Conservation (phyloP, 2,888 invertebrate species). For the Drosophila kokeensis region DNA sequence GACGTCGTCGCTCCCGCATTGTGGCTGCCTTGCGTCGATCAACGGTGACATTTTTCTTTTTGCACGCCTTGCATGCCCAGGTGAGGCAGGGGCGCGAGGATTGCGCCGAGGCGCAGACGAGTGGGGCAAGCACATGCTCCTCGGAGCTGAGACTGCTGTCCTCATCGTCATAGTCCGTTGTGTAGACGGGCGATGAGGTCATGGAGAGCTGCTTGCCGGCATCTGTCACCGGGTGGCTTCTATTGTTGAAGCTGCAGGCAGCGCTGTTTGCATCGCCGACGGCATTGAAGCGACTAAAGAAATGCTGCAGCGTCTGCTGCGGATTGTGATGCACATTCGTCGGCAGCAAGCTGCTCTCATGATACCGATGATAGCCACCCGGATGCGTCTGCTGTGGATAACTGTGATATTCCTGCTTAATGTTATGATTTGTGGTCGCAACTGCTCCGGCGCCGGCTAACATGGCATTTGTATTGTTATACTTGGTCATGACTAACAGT, state of each 20-base stretch:
- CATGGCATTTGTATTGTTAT: conserved; percentile 62
- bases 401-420: conserved; percentile 73
- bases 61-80: conserved; percentile 99
- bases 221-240: conserved; percentile 48
- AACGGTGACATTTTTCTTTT: conserved; percentile 97
- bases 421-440: conserved; percentile 23
- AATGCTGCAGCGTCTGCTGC: conserved; percentile 79
- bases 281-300: conserved; percentile 79
- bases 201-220: conserved; percentile 63
- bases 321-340: conserved; percentile 57
- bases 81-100: conserved; percentile 91
- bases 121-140: conserved; percentile 85
- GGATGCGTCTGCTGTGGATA: conserved; percentile 52
- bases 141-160: conserved; percentile 84
- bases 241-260: conserved; percentile 52
- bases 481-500: conserved; percentile 68
- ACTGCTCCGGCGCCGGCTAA: conserved; percentile 22
- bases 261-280: conserved; percentile 63
- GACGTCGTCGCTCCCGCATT: conserved; percentile 94
- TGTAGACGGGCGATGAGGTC: conserved; percentile 83
- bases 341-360: conserved; percentile 21
- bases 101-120: conserved; percentile 85
- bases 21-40: conserved; percentile 99
- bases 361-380: conserved; percentile 33
- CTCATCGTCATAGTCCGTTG: conserved; percentile 85